Conservation (phyloP, 1,140 invertebrate species). For the Danaus plexippus region DNA sequence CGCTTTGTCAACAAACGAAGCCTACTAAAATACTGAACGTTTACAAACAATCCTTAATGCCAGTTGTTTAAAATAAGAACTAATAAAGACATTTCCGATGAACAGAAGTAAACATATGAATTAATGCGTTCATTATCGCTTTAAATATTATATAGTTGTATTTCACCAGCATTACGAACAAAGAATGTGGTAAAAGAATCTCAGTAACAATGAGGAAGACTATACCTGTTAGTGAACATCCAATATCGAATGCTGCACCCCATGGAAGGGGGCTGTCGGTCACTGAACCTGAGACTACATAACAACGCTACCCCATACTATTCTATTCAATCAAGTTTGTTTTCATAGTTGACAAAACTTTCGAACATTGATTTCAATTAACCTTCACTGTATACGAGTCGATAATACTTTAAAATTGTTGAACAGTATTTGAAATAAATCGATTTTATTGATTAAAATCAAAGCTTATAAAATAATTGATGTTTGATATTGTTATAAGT, state of each 20-base stretch:
- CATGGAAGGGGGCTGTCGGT: conserved; percentile 55
- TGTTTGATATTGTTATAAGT: too few relatives aligned
- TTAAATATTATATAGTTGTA: background rate
- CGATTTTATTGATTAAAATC: too few relatives aligned
- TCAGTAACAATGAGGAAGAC: conserved; percentile 3
- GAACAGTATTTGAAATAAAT: too few relatives aligned
- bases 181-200: background rate
- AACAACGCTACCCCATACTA: conserved; percentile 10
- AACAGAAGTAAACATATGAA: conserved; percentile 2
- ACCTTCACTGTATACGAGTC: too few relatives aligned
- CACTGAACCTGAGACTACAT: conserved; percentile 34
- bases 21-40: conserved; percentile 21
- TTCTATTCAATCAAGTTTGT: too few relatives aligned
- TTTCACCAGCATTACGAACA: background rate
- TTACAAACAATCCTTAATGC: conserved; percentile 42
- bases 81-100: conserved; percentile 10
- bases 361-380: conserved; percentile 1
- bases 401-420: too few relatives aligned
- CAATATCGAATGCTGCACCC: conserved; percentile 36
- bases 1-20: conserved; percentile 34
- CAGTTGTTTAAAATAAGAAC: conserved; percentile 26
- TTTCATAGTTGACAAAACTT: too few relatives aligned
- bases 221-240: conserved; percentile 10
- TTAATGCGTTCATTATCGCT: background rate
- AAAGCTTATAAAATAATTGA: too few relatives aligned